Base-by-base conservation (phyloP, 2,888 invertebrate genomes). In the Agelastica alni region DNA sequence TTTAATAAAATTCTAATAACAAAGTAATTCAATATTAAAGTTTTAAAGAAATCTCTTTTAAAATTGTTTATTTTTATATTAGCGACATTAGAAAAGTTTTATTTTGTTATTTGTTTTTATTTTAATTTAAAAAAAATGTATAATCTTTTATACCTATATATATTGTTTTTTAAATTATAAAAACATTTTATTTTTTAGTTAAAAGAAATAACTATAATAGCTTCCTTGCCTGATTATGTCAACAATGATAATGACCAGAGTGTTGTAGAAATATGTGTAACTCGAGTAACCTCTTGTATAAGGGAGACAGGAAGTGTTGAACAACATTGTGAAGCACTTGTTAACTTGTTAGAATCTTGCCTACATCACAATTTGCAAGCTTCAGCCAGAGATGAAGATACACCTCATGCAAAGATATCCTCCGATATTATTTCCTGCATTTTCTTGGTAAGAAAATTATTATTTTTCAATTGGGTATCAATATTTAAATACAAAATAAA, bases 361-460 rank as follows among this genome's bases (percentile, higher is more conserved):
- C 79, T 96, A 63, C 87, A 89, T 72, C 92, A 95, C 81, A 93
- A 93, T 77, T 80, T 95, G 63, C 89, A 91, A 78, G 90, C 92
- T 0, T 79, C 84, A 22, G 77, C 83, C 14, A 80, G 86, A 65
- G 91, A 92, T 76, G 91, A 91, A 71, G 95, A 96, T 78, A 93
- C 95, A 28, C 95, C 96, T 1, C 96, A 96, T 82, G 93, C 95
- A 39, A 96, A 96, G 79, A 96, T 96, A 70, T 94, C 95, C 13
- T 92, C 93, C 37, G 96, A 96, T 79, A 87, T 96, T 60, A 90
- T 96, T 71, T 93, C 94, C 63, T 94, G 93, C 77, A 89, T 96
- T 75, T 96, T 96, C 79, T 80, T 94, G 83, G 95, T 93, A 76
- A 80, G 83, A 32, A 7, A 18, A 7, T 30, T 31, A 37, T 48